Base-by-base conservation (phyloP, 2,888 invertebrate genomes). In the Girardia tigrina region DNA sequence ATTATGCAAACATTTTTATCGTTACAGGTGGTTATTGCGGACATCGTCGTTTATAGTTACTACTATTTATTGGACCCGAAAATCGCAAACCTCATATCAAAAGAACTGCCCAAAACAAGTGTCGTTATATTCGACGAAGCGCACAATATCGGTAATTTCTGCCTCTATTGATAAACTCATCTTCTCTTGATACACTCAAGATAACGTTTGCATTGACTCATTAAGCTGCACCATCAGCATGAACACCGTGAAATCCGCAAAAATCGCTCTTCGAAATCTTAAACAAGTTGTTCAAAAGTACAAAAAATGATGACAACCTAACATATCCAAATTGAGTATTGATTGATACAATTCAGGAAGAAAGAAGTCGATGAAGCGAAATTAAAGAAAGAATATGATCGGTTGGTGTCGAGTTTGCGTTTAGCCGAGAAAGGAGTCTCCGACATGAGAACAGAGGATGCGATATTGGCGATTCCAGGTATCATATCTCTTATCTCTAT, bases 111-210 rank as follows among this genome's bases (percentile, higher is more conserved):
- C 56, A 90, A 89, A 81, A 90, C 90, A 80, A 89, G 93, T 0
- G 92, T 94, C 28, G 94, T 99, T 0, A 91, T 99, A 75, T 99
- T 98, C 84, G 98, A 99, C 85, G 98, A 99, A 85, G 98, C 98
- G 0, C 98, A 99, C 83, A 98, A 98, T 84, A 99, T 98, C 79
- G 90, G 88, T 88, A 82, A 77, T n/a, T n/a, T n/a, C n/a, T n/a
- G n/a, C n/a, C n/a, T 42, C n/a, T 14, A 16, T 42, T 42, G n/a
- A 20, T 70, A 16, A 23, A 70, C 20, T 70, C 71, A 14, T 16
- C 14, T 70, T 14, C 20, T 27, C 29, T n/a, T n/a, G n/a, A n/a
- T n/a, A 28, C 73, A 74, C 82, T 84, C 27, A 82, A 87, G 92
- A 99, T 86, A 98, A 94, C 84, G 97, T 98, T 1, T 99, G 98